Evolutionary conservation across 2,113 vertebrate genomes (phyloP), one percentile per base, ranked within the genome.

Genomic region (Ammodytes marinus): DNA sequence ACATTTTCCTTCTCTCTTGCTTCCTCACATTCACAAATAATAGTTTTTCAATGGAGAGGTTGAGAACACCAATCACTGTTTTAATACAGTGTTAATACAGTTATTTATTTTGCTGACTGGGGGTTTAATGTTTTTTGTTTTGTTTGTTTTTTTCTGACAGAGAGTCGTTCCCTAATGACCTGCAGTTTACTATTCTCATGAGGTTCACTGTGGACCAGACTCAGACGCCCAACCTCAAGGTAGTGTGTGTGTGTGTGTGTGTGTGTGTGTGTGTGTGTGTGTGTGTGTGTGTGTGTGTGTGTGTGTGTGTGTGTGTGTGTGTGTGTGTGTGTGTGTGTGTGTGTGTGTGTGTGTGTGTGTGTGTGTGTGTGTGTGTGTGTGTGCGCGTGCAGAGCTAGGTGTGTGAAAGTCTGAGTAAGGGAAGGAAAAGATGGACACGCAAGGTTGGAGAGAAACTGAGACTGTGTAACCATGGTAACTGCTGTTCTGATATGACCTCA

Each of bases 191-290:
- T 88, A 99, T 99, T 92, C 95, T 99, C 74, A 99, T 99, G 98
- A 96, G 98, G 91, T 99, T 99, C 91, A 99, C 98, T 69, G 98
- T 99, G 89, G 98, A 99, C 92, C 98, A 99, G 94, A 99, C 98
- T 2, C 98, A 99, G 91, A 99, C 97, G 35, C 98, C 97, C 70
- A 99, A 98, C 89, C 94, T 99, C 42, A 99, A 99, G 97, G 98
- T 99, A 92, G n/a, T 79, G 13, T 74, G 68, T 87, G 50, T 46
- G 15, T 55, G 4, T 50, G 69, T 63, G 15, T 49, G 52, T 8
- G 14, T 13, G 43, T 54, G 10, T 35, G 6, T 45, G 39, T 11
- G 37, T 42, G 11, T 53, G 15, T 8, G 5, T 17, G 5, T 77
- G 42, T 45, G 52, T 47, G 58, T 77, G 37, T 15, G 15, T 45